A percentile compares a stretch with the other conserved stretches of the same genome.
Evolutionary conservation across 92 coral and sea anemone species (phyloP).

Genomic region (Phenganax subtilis): DNA sequence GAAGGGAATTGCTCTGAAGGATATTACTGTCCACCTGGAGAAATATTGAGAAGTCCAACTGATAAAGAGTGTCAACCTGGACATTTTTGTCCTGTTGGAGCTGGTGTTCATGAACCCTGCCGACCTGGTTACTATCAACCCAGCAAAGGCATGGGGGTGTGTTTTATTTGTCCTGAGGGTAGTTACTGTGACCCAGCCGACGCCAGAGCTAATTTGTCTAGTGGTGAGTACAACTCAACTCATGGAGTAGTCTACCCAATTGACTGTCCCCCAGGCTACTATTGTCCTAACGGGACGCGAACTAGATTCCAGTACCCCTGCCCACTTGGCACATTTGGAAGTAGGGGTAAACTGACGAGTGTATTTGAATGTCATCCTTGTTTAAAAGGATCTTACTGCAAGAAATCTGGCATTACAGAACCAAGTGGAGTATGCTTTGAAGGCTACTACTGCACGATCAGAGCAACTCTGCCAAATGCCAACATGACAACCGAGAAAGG

Average conservation of each 20-base stretch:
- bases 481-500: slow-evolving; percentile 71
- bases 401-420: slow-evolving; percentile 64
- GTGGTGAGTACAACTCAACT: slow-evolving; percentile 73
- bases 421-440: slow-evolving; percentile 83
- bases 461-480: slow-evolving; percentile 79
- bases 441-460: slow-evolving; percentile 84
- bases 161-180: slow-evolving; percentile 81
- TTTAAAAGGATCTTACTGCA: slow-evolving; percentile 77
- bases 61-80: slow-evolving; percentile 95
- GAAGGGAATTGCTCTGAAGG: slow-evolving; percentile 93
- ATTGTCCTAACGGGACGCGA: slow-evolving; percentile 73
- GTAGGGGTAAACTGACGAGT: slow-evolving; percentile 59
- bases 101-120: slow-evolving; percentile 84
- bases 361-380: slow-evolving; percentile 71
- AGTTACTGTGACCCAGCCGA: slow-evolving; percentile 98
- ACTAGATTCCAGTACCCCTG: slow-evolving; percentile 65
- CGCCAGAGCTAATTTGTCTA: slow-evolving; percentile 70
- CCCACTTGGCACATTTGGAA: slow-evolving; percentile 88
- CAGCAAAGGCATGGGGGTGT: slow-evolving; percentile 54
- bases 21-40: slow-evolving; percentile 92
- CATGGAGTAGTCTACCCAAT: slow-evolving; percentile 72
- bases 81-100: slow-evolving; percentile 93
- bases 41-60: slow-evolving; percentile 75
- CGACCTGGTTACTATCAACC: slow-evolving; percentile 92
- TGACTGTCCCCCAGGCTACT: slow-evolving; percentile 92